A percentile compares a stretch with the other conserved stretches of the same genome.
Evolutionary conservation across 2,113 vertebrate genomes (phyloP).

Genomic region (Hepsetus odoe): DNA sequence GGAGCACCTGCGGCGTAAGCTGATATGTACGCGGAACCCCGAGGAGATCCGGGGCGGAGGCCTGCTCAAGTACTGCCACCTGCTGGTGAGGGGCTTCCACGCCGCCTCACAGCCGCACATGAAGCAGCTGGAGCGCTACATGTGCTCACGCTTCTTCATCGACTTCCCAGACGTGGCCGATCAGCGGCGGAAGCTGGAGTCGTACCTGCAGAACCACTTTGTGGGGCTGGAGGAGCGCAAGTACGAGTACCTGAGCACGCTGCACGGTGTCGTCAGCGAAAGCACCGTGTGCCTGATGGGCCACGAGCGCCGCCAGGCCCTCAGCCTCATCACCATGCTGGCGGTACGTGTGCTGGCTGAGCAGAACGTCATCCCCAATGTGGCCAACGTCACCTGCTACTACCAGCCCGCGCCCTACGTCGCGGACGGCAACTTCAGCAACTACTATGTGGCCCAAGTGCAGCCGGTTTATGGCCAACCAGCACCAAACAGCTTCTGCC

Average conservation of each 20-base stretch:
- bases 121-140: constrained; percentile 95
- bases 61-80: constrained; percentile 97
- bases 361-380: constrained; percentile 94
- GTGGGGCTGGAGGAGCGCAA: constrained; percentile 95
- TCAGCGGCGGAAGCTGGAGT: constrained; percentile 95
- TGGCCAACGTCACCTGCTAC: constrained; percentile 97
- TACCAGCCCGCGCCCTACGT: constrained; percentile 98
- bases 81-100: constrained; percentile 93
- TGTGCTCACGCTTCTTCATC: constrained; percentile 99
- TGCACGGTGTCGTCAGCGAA: constrained; percentile 93
- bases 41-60: constrained; percentile 98
- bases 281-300: constrained; percentile 99
- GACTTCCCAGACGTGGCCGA: constrained; percentile 95
- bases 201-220: constrained; percentile 98
- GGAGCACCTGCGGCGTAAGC: constrained; percentile 92
- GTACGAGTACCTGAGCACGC: constrained; percentile 96
- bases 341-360: constrained; percentile 91
- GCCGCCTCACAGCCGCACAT: constrained; percentile 86
- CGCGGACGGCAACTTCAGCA: constrained; percentile 95
- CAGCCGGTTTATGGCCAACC: constrained; percentile 91
- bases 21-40: constrained; percentile 93
- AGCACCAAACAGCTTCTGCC: constrained; percentile 82
- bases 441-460: constrained; percentile 96
- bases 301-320: constrained; percentile 93
- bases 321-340: constrained; percentile 93